Evolutionary conservation across 2,797 vertebrate species (phyloP), one percentile per base, ranked within the genome.

Genomic region (Paguma larvata): DNA sequence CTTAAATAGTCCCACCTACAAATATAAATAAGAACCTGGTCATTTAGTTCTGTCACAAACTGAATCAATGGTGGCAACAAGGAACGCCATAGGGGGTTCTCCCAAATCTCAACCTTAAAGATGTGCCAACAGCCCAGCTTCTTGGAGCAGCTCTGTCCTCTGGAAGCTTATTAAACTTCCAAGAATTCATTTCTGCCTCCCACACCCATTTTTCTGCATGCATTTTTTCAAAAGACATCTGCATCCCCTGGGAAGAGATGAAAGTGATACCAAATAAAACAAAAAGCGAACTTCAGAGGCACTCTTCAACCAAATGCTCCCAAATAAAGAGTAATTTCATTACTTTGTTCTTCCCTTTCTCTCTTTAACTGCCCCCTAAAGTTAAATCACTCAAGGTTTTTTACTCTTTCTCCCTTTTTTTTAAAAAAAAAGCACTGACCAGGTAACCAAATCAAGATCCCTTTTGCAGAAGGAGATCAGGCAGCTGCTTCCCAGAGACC

Each of bases 211-310:
- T 96, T 96, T 85, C 86, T 86, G 48, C 51, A 63, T 56, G 73
- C 53, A 75, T 95, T 87, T 87, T 95, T 98, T 92, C 68, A 92
- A 95, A 93, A 89, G 68, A 87, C 63, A 94, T 78, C 78, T 65
- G 67, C 7, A 65, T 95, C 72, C 56, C 73, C 85, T 56, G 91
- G 72, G 93, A 97, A 94, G 87, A 90, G 89, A 97, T 38, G 80
- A 96, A 91, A 95, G 67, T 30, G 77, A 94, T 72, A 94, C 72
- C 56, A 95, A 88, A 63, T 59, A 84, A 97, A 97, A 96, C 68
- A 63, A 62, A 96, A 85, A 85, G 62, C 70, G 77, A 96, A 89
- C 62, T 84, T 72, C 65, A 59, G 85, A 94, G 30, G 48, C 75
- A 46, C 56, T 56, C 95, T 75, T 95, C 93, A 87, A 51, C 79